phyloP scores from a whole-genome alignment of 2,888 invertebrate genomes.

The Saturnia pavonia region DNA sequence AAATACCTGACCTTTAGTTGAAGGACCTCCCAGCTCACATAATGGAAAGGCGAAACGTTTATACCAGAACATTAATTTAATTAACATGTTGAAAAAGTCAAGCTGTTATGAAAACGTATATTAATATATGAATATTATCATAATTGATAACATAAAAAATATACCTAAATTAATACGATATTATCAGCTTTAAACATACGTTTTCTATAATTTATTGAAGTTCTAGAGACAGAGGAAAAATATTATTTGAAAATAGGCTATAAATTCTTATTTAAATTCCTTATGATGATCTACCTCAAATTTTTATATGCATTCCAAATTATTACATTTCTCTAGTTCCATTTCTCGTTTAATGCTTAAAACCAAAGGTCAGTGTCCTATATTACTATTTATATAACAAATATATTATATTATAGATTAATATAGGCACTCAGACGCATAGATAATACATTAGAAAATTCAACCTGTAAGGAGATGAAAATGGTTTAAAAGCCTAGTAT shows the following conservation, averaged over 20 bases:
- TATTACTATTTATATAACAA: too few relatives aligned
- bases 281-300: too few relatives aligned
- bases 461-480: background rate
- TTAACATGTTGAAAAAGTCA: background rate
- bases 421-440: background rate
- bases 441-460: background rate
- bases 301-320: too few relatives aligned
- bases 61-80: background rate
- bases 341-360: too few relatives aligned
- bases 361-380: too few relatives aligned
- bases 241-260: too few relatives aligned
- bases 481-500: background rate
- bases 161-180: background rate
- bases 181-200: too few relatives aligned
- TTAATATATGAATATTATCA: background rate
- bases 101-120: background rate
- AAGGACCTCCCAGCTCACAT: background rate
- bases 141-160: background rate
- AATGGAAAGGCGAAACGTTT: background rate
- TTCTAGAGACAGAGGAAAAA: too few relatives aligned
- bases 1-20: background rate
- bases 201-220: too few relatives aligned
- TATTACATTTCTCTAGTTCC: too few relatives aligned
- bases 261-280: too few relatives aligned
- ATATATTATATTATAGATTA: background rate